phyloP scores from a whole-genome alignment of 2,888 invertebrate genomes.

The Meta bourneti region DNA sequence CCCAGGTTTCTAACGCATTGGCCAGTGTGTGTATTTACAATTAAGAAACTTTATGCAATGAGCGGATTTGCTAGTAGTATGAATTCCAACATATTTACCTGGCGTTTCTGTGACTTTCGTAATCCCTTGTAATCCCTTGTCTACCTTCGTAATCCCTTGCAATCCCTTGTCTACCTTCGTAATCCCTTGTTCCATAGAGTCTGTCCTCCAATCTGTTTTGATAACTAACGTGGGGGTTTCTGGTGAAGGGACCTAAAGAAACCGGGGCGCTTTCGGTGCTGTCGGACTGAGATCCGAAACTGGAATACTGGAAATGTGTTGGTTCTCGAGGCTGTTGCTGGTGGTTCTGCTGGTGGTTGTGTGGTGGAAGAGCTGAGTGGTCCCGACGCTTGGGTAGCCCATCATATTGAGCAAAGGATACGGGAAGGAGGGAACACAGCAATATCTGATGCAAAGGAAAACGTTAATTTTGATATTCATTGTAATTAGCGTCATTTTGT shows the following conservation, averaged over 20 bases:
- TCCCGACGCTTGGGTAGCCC: neutral
- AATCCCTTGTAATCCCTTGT: too few relatives aligned
- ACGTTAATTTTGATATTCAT: neutral
- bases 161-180: too few relatives aligned
- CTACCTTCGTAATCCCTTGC: too few relatives aligned
- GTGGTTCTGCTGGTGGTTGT: neutral
- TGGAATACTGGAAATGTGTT: constrained; percentile 37
- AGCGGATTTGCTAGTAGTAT: too few relatives aligned
- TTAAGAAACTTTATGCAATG: too few relatives aligned
- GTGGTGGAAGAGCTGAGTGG: neutral
- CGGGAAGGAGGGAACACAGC: neutral
- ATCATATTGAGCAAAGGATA: neutral
- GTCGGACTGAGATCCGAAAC: constrained; percentile 34
- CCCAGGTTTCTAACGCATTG: too few relatives aligned
- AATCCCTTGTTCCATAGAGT: neutral
- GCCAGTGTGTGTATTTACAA: too few relatives aligned
- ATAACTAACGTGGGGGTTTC: neutral
- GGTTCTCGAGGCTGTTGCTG: neutral
- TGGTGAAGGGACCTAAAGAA: neutral
- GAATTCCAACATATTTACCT: neutral
- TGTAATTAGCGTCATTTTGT: too few relatives aligned
- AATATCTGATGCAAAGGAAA: neutral
- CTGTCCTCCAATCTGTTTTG: constrained; percentile 16
- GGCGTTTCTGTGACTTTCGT: constrained; percentile 5
- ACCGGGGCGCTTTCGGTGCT: constrained; percentile 26